A percentile compares a stretch with the other conserved stretches of the same genome.
Evolutionary conservation across 2,113 vertebrate genomes (phyloP).

Genomic region (Leptobrachium ailaonicum): DNA sequence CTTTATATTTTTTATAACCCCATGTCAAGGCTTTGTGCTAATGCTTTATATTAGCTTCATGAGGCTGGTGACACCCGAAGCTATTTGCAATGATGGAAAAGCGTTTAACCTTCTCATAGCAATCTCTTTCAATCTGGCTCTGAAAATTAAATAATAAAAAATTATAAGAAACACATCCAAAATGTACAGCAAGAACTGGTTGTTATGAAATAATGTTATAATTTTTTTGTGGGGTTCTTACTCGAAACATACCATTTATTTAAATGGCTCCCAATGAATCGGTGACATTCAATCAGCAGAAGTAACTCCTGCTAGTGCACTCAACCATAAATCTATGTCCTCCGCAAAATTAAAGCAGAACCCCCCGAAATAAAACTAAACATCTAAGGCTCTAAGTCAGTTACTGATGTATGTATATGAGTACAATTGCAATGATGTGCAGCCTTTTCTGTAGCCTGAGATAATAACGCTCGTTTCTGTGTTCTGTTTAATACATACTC

Average conservation of each 20-base stretch:
- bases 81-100: constrained; percentile 8
- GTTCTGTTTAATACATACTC: too few species aligned
- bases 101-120: constrained; percentile 16
- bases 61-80: neutral
- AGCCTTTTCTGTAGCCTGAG: neutral
- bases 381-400: neutral
- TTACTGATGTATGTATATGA: neutral
- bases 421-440: neutral
- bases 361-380: neutral
- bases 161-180: neutral
- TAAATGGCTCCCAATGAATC: constrained; percentile 16
- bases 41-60: neutral
- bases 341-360: neutral
- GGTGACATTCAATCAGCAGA: constrained; percentile 7
- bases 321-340: neutral
- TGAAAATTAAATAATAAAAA: neutral
- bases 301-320: neutral
- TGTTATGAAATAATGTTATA: constrained; percentile 12
- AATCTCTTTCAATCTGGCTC: constrained; percentile 23
- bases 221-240: neutral
- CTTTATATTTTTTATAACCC: too few species aligned
- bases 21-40: neutral
- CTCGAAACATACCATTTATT: constrained; percentile 7
- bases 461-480: too few species aligned
- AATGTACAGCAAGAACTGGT: neutral